Evolutionary conservation across 2,888 invertebrate species (phyloP), one percentile per base, ranked within the genome.

Genomic region (Dryadula phaetusa): DNA sequence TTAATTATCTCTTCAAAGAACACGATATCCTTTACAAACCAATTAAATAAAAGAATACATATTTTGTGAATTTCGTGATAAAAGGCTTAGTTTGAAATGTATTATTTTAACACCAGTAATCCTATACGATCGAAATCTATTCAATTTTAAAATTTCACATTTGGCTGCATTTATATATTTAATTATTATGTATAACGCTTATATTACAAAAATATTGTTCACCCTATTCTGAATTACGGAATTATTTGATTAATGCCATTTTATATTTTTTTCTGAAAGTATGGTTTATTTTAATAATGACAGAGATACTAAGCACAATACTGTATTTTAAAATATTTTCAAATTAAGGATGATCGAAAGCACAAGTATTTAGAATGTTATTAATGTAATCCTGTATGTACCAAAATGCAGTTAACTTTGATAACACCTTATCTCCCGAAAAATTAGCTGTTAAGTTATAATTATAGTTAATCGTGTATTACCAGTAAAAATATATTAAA

Each of bases 211-310:
- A 65, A 42, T 12, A 49, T 49, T 22, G 18, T 25, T 20, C 12
- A 37, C 47, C 46, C 10, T 18, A 65, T 65, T 58, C 64, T 65
- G 58, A 65, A 65, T 65, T 60, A 65, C 64, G 49, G 5, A 18
- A 20, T 14, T 18, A 32, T 46, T 44, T 40, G 6, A 16, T 16
- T 16, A n/a, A 5, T 20, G 14, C 20, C 14, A 22, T 12, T 5
- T 12, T 14, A 14, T 20, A 6, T 20, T 6, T 20, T 47, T 47
- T 44, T 47, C 0, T 28, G 6, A 28, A 28, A 28, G 28, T 6
- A 3, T 28, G 6, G 6, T 28, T 28, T 28, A 28, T 28, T 28
- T 28, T 6, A 3, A 28, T 28, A 28, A 4, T 28, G 3, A 3
- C 28, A 28, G n/a, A n/a, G n/a, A n/a, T n/a, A n/a, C n/a, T n/a